These are phyloP conservation scores for Drosophila kurseongensis DNA, from an alignment of 1,140 invertebrate genomes.

Conservation along the genomic window DNA sequence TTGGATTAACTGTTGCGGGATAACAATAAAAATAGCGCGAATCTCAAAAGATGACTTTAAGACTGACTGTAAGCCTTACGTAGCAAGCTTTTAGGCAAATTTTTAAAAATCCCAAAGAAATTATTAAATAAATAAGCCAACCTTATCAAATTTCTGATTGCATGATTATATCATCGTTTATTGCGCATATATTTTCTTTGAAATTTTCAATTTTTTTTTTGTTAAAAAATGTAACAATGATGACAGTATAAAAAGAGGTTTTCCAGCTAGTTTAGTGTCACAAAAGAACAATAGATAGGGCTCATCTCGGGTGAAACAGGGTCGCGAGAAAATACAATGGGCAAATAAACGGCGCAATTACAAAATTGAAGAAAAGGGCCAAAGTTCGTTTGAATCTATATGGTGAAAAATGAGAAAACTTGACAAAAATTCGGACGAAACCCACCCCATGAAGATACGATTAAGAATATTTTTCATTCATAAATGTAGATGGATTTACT, in stretches of 20 bases:
- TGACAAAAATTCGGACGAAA: constrained; percentile 30
- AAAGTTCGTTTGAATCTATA: constrained; percentile 50
- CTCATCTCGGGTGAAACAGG: constrained; percentile 24
- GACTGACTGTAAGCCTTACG: neutral
- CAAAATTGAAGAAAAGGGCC: constrained; percentile 42
- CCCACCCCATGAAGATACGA: constrained; percentile 34
- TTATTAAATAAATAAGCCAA: constrained; percentile 16
- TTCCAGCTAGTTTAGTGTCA: constrained; percentile 38
- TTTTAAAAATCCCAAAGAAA: constrained; percentile 9
- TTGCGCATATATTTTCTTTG: constrained; percentile 18
- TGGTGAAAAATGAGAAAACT: constrained; percentile 41
- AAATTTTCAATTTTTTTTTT: constrained; percentile 16
- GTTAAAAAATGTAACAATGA: constrained; percentile 35
- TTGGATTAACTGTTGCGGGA: constrained; percentile 10
- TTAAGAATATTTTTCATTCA: constrained; percentile 33
- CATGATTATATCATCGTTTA: constrained; percentile 15
- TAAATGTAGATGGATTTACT: constrained; percentile 17
- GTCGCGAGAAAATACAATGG: constrained; percentile 35
- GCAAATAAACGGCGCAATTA: constrained; percentile 53
- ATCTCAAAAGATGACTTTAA: constrained; percentile 27
- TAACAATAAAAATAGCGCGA: neutral
- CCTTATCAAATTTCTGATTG: neutral
- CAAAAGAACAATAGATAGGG: constrained; percentile 32
- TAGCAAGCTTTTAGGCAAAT: constrained; percentile 34
- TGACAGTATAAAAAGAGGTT: constrained; percentile 33